Evolutionary conservation across 2,888 invertebrate genomes (phyloP), one percentile per base, ranked within the genome.

Genomic region (Melieria crassipennis): DNA sequence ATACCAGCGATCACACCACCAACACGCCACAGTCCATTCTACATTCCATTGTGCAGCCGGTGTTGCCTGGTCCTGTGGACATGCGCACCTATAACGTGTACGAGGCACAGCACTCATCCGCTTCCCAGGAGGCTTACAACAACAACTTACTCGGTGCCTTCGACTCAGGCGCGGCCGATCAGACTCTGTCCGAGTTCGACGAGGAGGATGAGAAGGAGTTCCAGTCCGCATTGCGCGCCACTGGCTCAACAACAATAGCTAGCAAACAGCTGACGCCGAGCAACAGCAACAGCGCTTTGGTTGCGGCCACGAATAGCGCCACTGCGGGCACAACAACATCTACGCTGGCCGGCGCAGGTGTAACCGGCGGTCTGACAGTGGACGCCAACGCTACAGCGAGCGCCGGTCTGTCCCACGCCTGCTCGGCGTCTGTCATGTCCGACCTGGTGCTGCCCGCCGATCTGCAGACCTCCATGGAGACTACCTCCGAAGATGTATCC

Each of bases 41-140:
- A 73, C 87, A 88, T 64, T 89, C 90, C 61, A 89, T 91, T 63
- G 92, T 93, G 7, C 89, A 91, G 76, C 92, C 94, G 0, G 90
- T 95, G 65, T 85, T 95, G 75, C 95, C 95, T 0, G 95, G 94
- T 2, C 95, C 95, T 0, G 95, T 95, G 0, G 95, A 95, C 83
- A 95, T 95, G 95, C 91, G 95, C 68, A 95, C 95, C 0, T 95
- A 95, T 83, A 93, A 91, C 81, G 88, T 90, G 30, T 87, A 84
- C 64, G 86, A 87, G 72, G 81, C 84, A 30, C 87, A 88, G 16
- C 84, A 88, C 69, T 89, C 89, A 75, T 88, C 87, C 5, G 82
- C 85, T 9, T 85, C 84, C 16, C 86, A 86, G 72, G 91, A 91
- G 75, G 89, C 90, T 0, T 91, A 90, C 76, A 89, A 90, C 70